These are phyloP conservation scores for Eulithis testata DNA, from an alignment of 2,888 invertebrate genomes.

Conservation along the genomic window DNA sequence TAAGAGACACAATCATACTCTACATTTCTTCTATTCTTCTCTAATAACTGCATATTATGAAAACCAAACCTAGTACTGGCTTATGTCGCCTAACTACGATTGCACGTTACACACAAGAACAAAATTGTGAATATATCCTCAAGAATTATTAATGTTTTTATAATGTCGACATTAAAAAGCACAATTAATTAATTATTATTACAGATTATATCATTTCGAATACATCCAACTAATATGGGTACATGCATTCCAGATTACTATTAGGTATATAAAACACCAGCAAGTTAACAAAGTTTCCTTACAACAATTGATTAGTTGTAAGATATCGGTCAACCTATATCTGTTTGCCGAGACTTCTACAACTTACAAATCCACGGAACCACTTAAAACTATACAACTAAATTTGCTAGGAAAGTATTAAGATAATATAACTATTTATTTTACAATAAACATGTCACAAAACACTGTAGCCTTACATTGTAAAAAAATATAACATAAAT, in stretches of 20 bases:
- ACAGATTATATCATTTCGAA: slow-evolving; percentile 59
- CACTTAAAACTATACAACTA: slow-evolving; percentile 59
- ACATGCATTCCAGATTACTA: slow-evolving; percentile 61
- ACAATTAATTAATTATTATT: slow-evolving; percentile 49
- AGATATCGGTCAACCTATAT: slow-evolving; percentile 7
- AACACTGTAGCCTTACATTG: slow-evolving; percentile 71
- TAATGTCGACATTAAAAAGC: slow-evolving; percentile 47
- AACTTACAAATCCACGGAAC: slow-evolving; percentile 36
- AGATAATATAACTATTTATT: slow-evolving; percentile 61
- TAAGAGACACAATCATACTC: slow-evolving; percentile 15
- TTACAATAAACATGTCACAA: slow-evolving; percentile 72
- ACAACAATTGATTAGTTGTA: slow-evolving; percentile 59
- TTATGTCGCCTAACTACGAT: slow-evolving; percentile 63
- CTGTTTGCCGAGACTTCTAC: slow-evolving; percentile 17
- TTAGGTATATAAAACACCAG: slow-evolving; percentile 61
- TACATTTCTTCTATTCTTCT: slow-evolving; percentile 1
- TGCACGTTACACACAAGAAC: slow-evolving; percentile 48
- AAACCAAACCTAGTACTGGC: slow-evolving; percentile 62
- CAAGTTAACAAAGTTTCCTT: slow-evolving; percentile 67
- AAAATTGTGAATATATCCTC: slow-evolving; percentile 42
- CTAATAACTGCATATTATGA: slow-evolving; percentile 25
- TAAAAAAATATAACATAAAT: slow-evolving; percentile 52
- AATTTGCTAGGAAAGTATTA: slow-evolving; percentile 63
- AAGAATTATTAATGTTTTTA: slow-evolving; percentile 39
- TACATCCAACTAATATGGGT: slow-evolving; percentile 61